Evolutionary conservation across 2,888 invertebrate species (phyloP).

Genomic region (Euphydryas editha): DNA sequence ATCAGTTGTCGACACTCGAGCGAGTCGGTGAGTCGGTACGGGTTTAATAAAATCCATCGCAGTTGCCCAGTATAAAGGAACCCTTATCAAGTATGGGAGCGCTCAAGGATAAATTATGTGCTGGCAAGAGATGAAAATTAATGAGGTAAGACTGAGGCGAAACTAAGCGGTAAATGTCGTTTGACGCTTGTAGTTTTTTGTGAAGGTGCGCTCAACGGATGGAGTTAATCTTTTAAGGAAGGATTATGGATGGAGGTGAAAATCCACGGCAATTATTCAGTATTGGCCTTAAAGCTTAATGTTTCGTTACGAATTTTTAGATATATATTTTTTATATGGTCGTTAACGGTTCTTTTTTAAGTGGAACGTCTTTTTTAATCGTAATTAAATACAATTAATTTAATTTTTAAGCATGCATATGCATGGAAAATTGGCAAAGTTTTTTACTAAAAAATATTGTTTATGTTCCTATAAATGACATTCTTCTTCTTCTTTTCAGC

Average conservation of each 20-base stretch:
- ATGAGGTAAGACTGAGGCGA: conserved; percentile 76
- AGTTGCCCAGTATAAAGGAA: conserved; percentile 66
- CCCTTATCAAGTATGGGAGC: conserved; percentile 80
- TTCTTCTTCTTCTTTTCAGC: too few species aligned
- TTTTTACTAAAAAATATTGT: too few species aligned
- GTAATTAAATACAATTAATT: too few species aligned
- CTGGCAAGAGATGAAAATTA: conserved; percentile 80
- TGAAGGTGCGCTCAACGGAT: conserved; percentile 25
- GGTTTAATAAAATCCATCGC: conserved; percentile 72
- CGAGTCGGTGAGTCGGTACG: conserved; percentile 73
- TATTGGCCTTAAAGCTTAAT: conserved; percentile 26
- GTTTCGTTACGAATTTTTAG: not conserved
- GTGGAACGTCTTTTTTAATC: not conserved
- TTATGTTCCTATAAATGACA: too few species aligned
- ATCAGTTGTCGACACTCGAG: conserved; percentile 79
- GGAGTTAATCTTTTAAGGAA: conserved; percentile 31
- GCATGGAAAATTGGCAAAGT: too few species aligned
- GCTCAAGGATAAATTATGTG: conserved; percentile 81
- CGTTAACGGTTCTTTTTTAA: not conserved
- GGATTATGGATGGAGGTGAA: conserved; percentile 27
- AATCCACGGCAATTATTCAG: conserved; percentile 30
- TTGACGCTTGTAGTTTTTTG: conserved; percentile 43
- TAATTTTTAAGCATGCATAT: too few species aligned
- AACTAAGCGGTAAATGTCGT: conserved; percentile 44
- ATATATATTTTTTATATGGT: not conserved